Evolutionary conservation across 2,888 invertebrate genomes (phyloP), one percentile per base, ranked within the genome.

Genomic region (Ennomos fuscantarius): DNA sequence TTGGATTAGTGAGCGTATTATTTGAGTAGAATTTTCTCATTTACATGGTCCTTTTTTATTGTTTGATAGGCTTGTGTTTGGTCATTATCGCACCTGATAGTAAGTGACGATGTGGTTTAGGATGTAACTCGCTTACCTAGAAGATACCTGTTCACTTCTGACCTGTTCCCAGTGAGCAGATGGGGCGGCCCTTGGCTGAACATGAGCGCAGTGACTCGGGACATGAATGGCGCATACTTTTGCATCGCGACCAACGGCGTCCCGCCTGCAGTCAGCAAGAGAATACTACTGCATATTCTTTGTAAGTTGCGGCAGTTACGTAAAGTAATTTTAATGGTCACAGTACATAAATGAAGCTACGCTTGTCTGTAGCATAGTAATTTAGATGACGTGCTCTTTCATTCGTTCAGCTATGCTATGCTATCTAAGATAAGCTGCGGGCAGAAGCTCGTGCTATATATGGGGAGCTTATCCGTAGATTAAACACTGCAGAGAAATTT

Each of bases 181-280:
- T 90, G 93, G 80, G 93, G 89, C 52, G 93, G 93, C 8, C 80
- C 86, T 10, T 84, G 93, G 82, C 79, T 94, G 72, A 93, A 93
- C 75, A 84, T 94, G 78, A 90, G 87, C 35, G 79, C 82, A 33
- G 93, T 94, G 48, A 87, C 88, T 62, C 87, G 95, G 9, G 87
- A 92, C 39, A 93, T 94, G 81, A 94, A 94, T 90, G 94, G 94
- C 0, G 93, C 94, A 0, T 93, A 93, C 62, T 88, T 94, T 44
- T 94, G 94, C 81, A 94, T 94, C 62, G 94, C 94, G 8, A 93
- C 93, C 48, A 95, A 95, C 68, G 94, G 94, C 0, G 93, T 94
- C 1, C 88, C 88, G 0, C 88, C 88, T 2, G 81, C 86, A 0
- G 88, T 89, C 60, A 89, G 88, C 81, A 88, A 88, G 63, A 71